Conservation (phyloP, 2,888 invertebrate genomes). For the Sesia apiformis region DNA sequence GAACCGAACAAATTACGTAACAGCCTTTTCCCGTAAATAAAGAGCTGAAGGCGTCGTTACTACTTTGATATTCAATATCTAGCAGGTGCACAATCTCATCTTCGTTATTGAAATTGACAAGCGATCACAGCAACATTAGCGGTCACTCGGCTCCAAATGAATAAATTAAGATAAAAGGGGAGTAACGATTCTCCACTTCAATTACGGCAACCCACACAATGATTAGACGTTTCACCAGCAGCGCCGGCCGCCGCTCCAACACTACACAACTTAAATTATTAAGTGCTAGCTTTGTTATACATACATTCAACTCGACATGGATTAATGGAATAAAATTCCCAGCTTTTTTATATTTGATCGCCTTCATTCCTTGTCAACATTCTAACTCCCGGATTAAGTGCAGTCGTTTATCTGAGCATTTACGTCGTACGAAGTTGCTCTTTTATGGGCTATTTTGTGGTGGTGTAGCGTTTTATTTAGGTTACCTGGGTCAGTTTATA, state of each 20-base stretch:
- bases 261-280: conserved; percentile 54
- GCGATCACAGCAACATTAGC: conserved; percentile 68
- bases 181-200: conserved; percentile 58
- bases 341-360: conserved; percentile 56
- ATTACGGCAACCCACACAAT: conserved; percentile 68
- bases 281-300: conserved; percentile 69
- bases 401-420: conserved; percentile 62
- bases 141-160: conserved; percentile 50
- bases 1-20: conserved; percentile 14
- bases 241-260: conserved; percentile 45
- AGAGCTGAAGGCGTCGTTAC: background rate
- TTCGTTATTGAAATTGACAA: conserved; percentile 64
- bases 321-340: conserved; percentile 62
- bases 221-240: conserved; percentile 65
- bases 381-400: conserved; percentile 67
- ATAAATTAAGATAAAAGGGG: conserved; percentile 71
- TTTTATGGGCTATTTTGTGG: conserved; percentile 52
- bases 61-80: conserved; percentile 6
- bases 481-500: conserved; percentile 37
- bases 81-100: conserved; percentile 47
- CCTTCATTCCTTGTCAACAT: conserved; percentile 63
- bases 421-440: conserved; percentile 46
- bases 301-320: conserved; percentile 62
- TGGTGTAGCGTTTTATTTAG: conserved; percentile 42
- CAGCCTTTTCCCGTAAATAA: conserved; percentile 7